These are phyloP conservation scores for Paraplagusia blochii DNA, from an alignment of 2,113 vertebrate species.

Conservation along the genomic window DNA sequence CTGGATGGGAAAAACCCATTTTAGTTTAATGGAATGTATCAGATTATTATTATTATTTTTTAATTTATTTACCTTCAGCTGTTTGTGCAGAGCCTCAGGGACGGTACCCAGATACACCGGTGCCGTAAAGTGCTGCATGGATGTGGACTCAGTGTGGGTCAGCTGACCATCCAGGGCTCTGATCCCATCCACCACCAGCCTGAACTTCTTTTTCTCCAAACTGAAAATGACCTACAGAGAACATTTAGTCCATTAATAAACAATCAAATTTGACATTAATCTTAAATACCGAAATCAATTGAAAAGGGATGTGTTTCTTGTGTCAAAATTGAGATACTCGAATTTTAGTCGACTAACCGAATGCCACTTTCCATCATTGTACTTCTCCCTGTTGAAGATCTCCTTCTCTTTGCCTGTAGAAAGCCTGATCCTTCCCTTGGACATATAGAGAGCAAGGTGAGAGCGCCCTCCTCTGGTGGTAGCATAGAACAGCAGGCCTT, in stretches of 20 bases:
- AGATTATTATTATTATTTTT: no score
- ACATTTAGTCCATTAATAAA: no score
- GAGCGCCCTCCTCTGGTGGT: slow-evolving; percentile 69
- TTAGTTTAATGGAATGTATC: no score
- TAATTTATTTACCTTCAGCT: slow-evolving; percentile 62
- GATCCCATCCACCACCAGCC: slow-evolving; percentile 85
- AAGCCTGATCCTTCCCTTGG: slow-evolving; percentile 84
- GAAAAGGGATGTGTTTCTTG: background rate
- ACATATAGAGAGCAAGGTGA: slow-evolving; percentile 83
- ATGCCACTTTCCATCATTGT: slow-evolving; percentile 90
- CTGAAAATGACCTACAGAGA: slow-evolving; percentile 81
- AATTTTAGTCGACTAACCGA: slow-evolving; percentile 75
- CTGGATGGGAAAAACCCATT: slow-evolving; percentile 47
- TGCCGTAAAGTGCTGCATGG: slow-evolving; percentile 66
- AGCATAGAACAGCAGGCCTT: slow-evolving; percentile 83
- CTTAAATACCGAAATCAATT: background rate
- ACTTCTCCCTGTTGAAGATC: slow-evolving; percentile 84
- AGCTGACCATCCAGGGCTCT: slow-evolving; percentile 76
- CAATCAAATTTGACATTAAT: no score
- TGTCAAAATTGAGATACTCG: no score
- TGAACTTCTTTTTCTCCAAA: slow-evolving; percentile 72
- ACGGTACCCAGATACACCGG: slow-evolving; percentile 80
- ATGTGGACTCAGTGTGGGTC: slow-evolving; percentile 55
- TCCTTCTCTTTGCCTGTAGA: slow-evolving; percentile 74
- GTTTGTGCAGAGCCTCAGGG: slow-evolving; percentile 62